phyloP scores from a whole-genome alignment of 1,140 invertebrate genomes.

The Dendroctonus valens region DNA sequence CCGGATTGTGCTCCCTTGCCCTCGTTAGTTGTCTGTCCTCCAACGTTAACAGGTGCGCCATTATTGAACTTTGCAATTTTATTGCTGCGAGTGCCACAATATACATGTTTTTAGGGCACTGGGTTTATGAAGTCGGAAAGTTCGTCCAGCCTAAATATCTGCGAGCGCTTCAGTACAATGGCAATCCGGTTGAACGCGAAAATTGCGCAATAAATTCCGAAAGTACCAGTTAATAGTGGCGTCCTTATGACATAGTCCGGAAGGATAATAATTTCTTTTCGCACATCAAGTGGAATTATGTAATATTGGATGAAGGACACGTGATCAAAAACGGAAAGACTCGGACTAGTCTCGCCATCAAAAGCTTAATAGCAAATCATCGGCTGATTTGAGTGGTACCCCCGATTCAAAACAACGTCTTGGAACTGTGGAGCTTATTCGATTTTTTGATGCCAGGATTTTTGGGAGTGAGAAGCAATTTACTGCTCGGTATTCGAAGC shows the following conservation, averaged over 20 bases:
- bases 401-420: conserved; percentile 95
- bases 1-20: conserved; percentile 62
- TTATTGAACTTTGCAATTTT: conserved; percentile 6
- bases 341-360: conserved; percentile 89
- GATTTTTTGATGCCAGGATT: conserved; percentile 99
- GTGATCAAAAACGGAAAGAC: conserved; percentile 98
- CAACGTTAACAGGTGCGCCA: conserved; percentile 79
- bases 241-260: conserved; percentile 95
- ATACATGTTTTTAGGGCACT: conserved; percentile 69
- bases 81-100: not conserved
- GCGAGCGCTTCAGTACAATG: conserved; percentile 88
- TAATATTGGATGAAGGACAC: conserved; percentile 97
- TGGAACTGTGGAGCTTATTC: conserved; percentile 99
- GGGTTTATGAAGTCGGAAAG: conserved; percentile 97
- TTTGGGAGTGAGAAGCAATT: conserved; percentile 96
- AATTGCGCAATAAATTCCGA: conserved; percentile 64
- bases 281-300: conserved; percentile 92
- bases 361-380: conserved; percentile 87
- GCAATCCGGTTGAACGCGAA: conserved; percentile 81
- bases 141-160: conserved; percentile 78
- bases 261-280: conserved; percentile 95
- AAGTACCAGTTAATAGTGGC: conserved; percentile 84
- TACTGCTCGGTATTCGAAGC: conserved; percentile 82
- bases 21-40: conserved; percentile 95
- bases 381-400: conserved; percentile 93